Evolutionary conservation across 2,797 vertebrate species (phyloP).

Genomic region (Molossus alvarezi): DNA sequence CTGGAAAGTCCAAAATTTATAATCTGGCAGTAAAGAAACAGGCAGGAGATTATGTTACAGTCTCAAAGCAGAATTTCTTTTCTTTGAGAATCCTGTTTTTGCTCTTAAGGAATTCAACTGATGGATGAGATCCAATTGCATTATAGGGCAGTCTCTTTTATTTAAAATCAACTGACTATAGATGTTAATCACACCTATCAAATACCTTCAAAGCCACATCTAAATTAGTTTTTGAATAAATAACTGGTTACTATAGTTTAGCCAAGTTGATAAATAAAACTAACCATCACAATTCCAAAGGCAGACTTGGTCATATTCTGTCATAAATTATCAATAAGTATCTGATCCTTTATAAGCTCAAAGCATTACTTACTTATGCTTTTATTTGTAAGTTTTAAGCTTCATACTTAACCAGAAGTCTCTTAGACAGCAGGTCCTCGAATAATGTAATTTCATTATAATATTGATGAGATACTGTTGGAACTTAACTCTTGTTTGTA

Average conservation of each 20-base stretch:
- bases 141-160: background rate
- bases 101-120: background rate
- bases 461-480: background rate
- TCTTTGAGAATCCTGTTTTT: background rate
- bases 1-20: background rate
- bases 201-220: constrained; percentile 39
- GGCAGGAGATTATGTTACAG: background rate
- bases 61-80: constrained; percentile 1
- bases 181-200: background rate
- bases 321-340: constrained; percentile 43
- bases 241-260: background rate
- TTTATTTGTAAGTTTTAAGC: constrained; percentile 13
- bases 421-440: background rate
- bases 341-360: constrained; percentile 35
- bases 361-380: background rate
- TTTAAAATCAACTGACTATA: background rate
- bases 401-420: constrained; percentile 25
- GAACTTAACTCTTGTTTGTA: background rate
- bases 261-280: constrained; percentile 32
- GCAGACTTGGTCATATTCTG: constrained; percentile 29
- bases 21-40: background rate
- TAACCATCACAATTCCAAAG: background rate
- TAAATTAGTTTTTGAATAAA: constrained; percentile 38
- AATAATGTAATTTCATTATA: background rate
- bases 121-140: background rate